These are phyloP conservation scores for Volucella zonaria DNA, from an alignment of 2,888 invertebrate species.

Conservation along the genomic window DNA sequence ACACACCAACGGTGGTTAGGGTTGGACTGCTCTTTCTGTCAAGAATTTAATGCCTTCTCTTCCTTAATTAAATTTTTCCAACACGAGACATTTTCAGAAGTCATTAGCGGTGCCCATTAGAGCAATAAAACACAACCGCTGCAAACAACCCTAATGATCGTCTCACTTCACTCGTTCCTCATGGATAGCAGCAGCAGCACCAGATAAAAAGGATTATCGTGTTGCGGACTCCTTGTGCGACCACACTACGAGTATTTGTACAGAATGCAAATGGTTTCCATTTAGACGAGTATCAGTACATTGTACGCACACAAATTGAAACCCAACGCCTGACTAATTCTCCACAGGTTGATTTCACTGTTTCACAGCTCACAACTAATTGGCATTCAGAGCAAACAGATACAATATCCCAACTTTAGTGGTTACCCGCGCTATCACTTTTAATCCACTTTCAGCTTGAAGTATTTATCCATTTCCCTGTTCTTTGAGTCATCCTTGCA, in stretches of 20 bases:
- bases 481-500: conserved; percentile 23
- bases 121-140: neutral
- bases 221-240: conserved; percentile 51
- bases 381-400: conserved; percentile 68
- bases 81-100: conserved; percentile 2
- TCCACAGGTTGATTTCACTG: conserved; percentile 31
- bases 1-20: too few species aligned
- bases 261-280: conserved; percentile 59
- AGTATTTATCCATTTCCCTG: conserved; percentile 1
- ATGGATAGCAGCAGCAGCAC: conserved; percentile 27
- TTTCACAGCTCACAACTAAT: conserved; percentile 40
- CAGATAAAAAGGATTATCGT: conserved; percentile 65
- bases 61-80: conserved; percentile 11
- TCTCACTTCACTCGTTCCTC: neutral
- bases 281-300: conserved; percentile 4
- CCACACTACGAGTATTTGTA: conserved; percentile 49
- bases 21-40: too few species aligned
- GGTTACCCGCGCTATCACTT: neutral
- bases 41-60: too few species aligned
- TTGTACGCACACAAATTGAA: conserved; percentile 3
- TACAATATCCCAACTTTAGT: conserved; percentile 27
- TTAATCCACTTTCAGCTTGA: neutral
- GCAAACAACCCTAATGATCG: conserved; percentile 37
- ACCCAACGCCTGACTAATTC: neutral
- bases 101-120: conserved; percentile 34